Conservation (phyloP, 2,797 vertebrate genomes). For the Apodemus agrarius region DNA sequence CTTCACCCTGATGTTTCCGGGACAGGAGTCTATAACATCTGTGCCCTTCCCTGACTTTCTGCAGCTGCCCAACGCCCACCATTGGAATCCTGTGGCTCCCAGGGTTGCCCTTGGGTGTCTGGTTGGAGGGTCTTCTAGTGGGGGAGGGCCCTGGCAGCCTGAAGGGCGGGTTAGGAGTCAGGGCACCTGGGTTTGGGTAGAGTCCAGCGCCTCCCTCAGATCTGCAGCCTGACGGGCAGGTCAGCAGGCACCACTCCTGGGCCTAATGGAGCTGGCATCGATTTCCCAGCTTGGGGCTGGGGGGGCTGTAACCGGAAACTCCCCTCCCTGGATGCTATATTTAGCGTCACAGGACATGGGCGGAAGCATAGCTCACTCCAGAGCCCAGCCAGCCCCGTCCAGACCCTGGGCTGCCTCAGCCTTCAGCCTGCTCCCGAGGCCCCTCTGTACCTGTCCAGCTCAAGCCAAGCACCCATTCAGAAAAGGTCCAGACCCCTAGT, state of each 20-base stretch:
- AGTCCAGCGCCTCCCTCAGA: neutral
- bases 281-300: slow-evolving; percentile 71
- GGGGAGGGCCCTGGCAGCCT: neutral
- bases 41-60: no score
- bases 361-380: slow-evolving; percentile 69
- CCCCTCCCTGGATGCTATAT: slow-evolving; percentile 78
- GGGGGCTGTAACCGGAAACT: slow-evolving; percentile 82
- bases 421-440: neutral
- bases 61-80: neutral
- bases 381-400: slow-evolving; percentile 51
- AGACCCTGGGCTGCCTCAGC: neutral
- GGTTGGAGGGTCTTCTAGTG: accelerated
- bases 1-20: neutral
- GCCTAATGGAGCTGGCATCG: slow-evolving; percentile 79
- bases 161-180: neutral
- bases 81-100: neutral
- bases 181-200: neutral
- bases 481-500: neutral
- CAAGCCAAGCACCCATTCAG: neutral
- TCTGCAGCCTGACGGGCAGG: neutral
- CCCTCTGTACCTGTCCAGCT: neutral
- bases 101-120: neutral
- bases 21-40: neutral
- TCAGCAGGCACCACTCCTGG: neutral
- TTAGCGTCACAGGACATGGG: slow-evolving; percentile 60